Conservation (phyloP, 2,113 vertebrate genomes). For the Gambusia affinis region DNA sequence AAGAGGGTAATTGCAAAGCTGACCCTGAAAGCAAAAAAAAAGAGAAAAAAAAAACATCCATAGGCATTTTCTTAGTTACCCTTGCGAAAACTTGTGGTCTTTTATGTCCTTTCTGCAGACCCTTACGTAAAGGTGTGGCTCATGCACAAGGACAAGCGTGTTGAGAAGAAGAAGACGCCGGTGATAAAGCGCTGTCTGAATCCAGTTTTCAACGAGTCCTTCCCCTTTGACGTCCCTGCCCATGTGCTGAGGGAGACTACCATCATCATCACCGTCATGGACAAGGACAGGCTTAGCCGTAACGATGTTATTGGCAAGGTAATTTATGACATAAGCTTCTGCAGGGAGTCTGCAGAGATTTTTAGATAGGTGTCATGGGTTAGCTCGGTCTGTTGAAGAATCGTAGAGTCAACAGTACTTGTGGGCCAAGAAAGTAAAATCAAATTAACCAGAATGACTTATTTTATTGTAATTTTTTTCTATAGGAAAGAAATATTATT, state of each 20-base stretch:
- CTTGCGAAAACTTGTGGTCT: constrained; percentile 32
- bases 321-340: constrained; percentile 11
- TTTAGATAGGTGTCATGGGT: neutral
- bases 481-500: too few relatives aligned
- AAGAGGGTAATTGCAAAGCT: constrained; percentile 67
- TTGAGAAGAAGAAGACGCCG: constrained; percentile 99
- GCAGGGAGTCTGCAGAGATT: too few relatives aligned
- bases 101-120: constrained; percentile 77
- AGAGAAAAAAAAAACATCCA: constrained; percentile 14
- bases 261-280: constrained; percentile 99
- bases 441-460: too few relatives aligned
- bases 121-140: constrained; percentile 99
- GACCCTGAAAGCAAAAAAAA: constrained; percentile 47
- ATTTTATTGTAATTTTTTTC: too few relatives aligned
- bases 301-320: constrained; percentile 99
- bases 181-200: constrained; percentile 97
- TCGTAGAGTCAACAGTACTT: too few relatives aligned
- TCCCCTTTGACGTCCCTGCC: constrained; percentile 95
- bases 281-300: constrained; percentile 96
- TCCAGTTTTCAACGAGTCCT: constrained; percentile 97
- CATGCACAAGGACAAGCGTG: constrained; percentile 98
- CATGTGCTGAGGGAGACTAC: constrained; percentile 97
- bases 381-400: too few relatives aligned
- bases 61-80: constrained; percentile 21
- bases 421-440: too few relatives aligned